Base-by-base conservation (phyloP, 2,113 vertebrate species). In the Alethe diademata region DNA sequence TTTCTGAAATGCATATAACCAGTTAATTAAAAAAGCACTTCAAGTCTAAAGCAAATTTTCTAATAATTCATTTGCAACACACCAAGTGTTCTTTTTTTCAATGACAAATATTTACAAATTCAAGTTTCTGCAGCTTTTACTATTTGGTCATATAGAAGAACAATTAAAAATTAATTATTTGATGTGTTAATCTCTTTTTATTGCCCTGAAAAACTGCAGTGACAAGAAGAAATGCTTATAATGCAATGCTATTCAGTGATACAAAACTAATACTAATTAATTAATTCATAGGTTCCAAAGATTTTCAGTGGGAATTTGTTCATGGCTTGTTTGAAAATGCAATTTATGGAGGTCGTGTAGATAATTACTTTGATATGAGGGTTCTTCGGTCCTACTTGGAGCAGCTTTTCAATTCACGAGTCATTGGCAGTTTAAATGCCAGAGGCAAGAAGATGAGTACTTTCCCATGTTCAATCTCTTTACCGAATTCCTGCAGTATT, bases 311-410 rank as follows among this genome's bases (percentile, higher is more conserved):
- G 99, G 99, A 99, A 96, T 99, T 98, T 94, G 98, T 99, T 64
- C 99, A 98, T 48, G 99, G 99, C 42, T 98, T 99, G 71, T 97
- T 99, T 97, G 99, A 99, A 97, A 99, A 98, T 80, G 99, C 99
- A 73, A 98, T 99, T 97, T 99, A 99, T 86, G 99, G 99, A 48
- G 99, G 99, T 60, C 99, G 99, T 47, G 97, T 99, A 40, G 99
- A 99, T 97, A 99, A 99, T 94, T 98, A 97, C 73, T 99, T 99
- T 45, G 99, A 99, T 97, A 98, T 99, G 84, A 98, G 98, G 72
- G 98, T 99, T 96, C 98, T 99, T 86, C 98, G 99, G 14, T 99
- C 99, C 45, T 99, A 99, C 95, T 97, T 99, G 88, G 98, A 99
- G 88, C 99, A 99, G 95, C 99, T 99, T 97, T 99, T 99, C 96